Evolutionary conservation across 2,888 invertebrate genomes (phyloP).

Genomic region (Pocota personata): DNA sequence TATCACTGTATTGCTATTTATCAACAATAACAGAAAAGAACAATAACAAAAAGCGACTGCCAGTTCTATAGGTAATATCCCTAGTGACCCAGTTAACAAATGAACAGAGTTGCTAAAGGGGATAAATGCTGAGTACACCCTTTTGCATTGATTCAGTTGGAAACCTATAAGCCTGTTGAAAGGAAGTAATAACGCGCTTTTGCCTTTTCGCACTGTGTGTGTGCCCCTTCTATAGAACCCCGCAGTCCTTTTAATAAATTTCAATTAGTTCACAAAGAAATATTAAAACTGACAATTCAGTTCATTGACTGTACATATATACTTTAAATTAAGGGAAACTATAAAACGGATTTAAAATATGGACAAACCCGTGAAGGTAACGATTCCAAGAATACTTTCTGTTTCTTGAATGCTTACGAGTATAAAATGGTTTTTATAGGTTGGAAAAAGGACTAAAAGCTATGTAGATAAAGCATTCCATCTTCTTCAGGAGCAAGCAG

Average conservation of each 20-base stretch:
- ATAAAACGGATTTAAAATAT: conserved; percentile 19
- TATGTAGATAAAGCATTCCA: conserved; percentile 80
- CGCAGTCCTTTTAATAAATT: conserved; percentile 27
- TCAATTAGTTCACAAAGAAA: conserved; percentile 59
- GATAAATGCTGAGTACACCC: background rate
- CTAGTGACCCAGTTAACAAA: conserved; percentile 63
- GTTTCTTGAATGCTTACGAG: background rate
- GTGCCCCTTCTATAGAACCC: background rate
- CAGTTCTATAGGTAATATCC: conserved; percentile 32
- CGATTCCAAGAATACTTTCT: background rate
- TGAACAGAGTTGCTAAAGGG: conserved; percentile 47
- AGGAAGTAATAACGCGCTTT: conserved; percentile 50
- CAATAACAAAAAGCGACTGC: background rate
- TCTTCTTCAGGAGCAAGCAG: conserved; percentile 77
- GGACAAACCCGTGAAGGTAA: conserved; percentile 36
- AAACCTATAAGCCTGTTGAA: conserved; percentile 43
- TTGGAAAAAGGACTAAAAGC: conserved; percentile 74
- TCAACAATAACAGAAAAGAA: conserved; percentile 11
- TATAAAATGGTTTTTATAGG: background rate
- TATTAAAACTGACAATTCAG: conserved; percentile 41
- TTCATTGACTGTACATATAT: conserved; percentile 42
- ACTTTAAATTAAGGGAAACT: background rate
- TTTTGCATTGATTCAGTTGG: conserved; percentile 46
- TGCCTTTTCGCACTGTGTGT: background rate
- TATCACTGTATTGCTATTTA: conserved; percentile 1